Conservation (phyloP, 1,140 invertebrate genomes). For the Drosophila tristis region DNA sequence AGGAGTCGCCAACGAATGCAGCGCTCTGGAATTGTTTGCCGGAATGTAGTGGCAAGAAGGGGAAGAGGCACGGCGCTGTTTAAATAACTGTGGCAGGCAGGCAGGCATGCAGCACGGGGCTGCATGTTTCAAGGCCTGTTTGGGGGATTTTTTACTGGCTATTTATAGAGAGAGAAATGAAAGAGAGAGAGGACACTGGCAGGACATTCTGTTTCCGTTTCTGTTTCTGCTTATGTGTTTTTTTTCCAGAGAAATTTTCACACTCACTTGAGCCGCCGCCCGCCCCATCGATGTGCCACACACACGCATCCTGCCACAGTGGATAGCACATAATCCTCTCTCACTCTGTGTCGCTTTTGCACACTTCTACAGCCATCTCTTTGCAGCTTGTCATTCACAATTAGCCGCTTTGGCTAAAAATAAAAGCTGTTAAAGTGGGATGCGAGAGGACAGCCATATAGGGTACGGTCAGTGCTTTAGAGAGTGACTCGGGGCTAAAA, state of each 20-base stretch:
- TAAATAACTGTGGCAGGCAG: conserved; percentile 19
- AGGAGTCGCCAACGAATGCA: conserved; percentile 12
- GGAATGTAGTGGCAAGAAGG: conserved; percentile 8
- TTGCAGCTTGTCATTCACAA: conserved; percentile 68
- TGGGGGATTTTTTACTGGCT: conserved; percentile 22
- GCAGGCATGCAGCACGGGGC: conserved; percentile 10
- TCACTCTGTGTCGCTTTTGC: background rate
- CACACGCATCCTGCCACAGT: conserved; percentile 19
- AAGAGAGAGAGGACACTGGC: too few relatives aligned
- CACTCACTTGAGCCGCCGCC: conserved; percentile 63
- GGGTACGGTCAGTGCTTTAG: conserved; percentile 44
- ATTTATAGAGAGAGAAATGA: conserved; percentile 45
- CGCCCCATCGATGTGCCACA: conserved; percentile 54
- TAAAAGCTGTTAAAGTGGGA: conserved; percentile 42
- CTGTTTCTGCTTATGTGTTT: too few relatives aligned
- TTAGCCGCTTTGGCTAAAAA: conserved; percentile 75
- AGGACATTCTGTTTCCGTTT: background rate
- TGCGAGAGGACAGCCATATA: background rate
- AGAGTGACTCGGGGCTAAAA: conserved; percentile 60
- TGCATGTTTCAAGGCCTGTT: conserved; percentile 15
- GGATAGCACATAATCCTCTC: background rate
- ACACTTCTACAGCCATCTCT: conserved; percentile 15
- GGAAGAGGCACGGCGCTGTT: background rate
- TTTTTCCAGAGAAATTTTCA: conserved; percentile 56
- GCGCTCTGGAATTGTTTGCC: conserved; percentile 16